phyloP scores from a whole-genome alignment of 2,888 invertebrate genomes.

The Dichetophora obliterata region DNA sequence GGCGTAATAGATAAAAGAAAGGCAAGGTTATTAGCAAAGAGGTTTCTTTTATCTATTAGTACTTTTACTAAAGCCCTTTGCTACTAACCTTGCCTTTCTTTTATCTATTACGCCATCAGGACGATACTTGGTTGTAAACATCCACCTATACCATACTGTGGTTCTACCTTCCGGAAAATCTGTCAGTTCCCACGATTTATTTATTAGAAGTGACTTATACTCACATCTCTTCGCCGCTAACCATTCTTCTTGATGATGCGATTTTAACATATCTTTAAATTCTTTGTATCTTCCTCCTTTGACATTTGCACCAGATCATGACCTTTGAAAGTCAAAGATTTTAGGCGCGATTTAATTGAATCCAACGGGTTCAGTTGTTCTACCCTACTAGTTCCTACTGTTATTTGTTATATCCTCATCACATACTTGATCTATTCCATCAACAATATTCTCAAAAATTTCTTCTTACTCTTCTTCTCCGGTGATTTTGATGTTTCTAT shows the following conservation, averaged over 20 bases:
- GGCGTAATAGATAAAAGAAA: constrained; percentile 33
- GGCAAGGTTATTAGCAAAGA: constrained; percentile 37
- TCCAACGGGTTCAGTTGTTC: no score
- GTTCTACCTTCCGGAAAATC: neutral
- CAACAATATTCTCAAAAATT: no score
- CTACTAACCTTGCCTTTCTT: constrained; percentile 37
- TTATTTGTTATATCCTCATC: no score
- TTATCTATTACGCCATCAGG: constrained; percentile 34
- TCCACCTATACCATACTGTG: constrained; percentile 12
- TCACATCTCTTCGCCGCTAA: constrained; percentile 48
- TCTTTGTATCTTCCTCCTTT: no score
- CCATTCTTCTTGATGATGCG: neutral
- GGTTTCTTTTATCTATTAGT: no score
- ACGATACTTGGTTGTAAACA: constrained; percentile 34
- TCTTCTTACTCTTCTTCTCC: no score
- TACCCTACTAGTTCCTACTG: no score
- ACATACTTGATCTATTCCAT: no score
- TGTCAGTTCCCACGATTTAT: constrained; percentile 2
- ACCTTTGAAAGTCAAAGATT: neutral
- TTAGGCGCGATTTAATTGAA: no score
- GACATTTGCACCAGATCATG: neutral
- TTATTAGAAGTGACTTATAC: constrained; percentile 46
- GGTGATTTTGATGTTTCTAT: no score
- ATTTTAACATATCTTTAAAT: neutral
- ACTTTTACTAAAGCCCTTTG: constrained; percentile 38